Evolutionary conservation across 2,113 vertebrate species (phyloP).

Genomic region (Geococcyx californianus): DNA sequence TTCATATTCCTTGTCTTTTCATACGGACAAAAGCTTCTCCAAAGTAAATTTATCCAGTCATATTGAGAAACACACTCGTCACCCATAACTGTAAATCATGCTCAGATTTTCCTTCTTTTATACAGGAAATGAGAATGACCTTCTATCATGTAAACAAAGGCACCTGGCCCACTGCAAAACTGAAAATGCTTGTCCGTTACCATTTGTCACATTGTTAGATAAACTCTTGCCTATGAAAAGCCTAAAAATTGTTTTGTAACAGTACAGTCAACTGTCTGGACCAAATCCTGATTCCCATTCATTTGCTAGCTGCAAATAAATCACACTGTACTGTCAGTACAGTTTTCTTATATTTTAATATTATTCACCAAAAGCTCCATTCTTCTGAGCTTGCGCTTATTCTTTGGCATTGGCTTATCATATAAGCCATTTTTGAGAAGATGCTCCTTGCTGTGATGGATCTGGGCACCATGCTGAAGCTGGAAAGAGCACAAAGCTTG

Average conservation of each 20-base stretch:
- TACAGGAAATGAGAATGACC: background rate
- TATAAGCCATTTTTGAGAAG: constrained; percentile 93
- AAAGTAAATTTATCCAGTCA: background rate
- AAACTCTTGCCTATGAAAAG: background rate
- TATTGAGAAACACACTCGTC: background rate
- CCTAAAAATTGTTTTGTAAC: background rate
- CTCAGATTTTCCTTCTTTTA: background rate
- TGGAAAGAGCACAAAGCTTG: constrained; percentile 95
- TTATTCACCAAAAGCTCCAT: constrained; percentile 93
- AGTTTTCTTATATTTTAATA: constrained; percentile 81
- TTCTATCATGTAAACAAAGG: background rate
- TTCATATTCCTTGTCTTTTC: background rate
- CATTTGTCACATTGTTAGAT: background rate
- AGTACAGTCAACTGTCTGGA: background rate
- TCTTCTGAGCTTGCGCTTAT: constrained; percentile 95
- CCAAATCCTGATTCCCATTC: constrained; percentile 4
- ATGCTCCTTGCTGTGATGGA: constrained; percentile 97
- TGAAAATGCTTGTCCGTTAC: background rate
- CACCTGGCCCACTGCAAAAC: background rate
- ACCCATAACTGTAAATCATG: background rate
- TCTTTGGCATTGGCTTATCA: constrained; percentile 94
- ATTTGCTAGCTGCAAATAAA: constrained; percentile 46
- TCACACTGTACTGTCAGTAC: background rate
- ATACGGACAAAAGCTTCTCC: background rate
- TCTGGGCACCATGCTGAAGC: constrained; percentile 93